Evolutionary conservation across 1,140 invertebrate species (phyloP).

Genomic region (Nixonia krombeini): DNA sequence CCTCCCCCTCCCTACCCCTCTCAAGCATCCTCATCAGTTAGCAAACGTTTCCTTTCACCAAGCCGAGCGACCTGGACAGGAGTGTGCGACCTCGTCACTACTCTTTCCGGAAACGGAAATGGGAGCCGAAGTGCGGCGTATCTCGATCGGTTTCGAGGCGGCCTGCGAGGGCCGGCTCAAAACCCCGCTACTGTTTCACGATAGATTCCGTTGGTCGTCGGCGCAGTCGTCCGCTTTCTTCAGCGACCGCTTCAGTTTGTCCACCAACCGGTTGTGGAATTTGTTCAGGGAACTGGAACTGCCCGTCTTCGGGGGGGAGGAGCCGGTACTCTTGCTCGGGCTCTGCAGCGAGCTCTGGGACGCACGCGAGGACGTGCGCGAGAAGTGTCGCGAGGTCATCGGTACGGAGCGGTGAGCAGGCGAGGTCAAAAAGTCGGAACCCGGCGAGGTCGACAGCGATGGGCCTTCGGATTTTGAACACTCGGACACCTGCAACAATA

Average conservation of each 20-base stretch:
- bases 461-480: constrained; percentile 84
- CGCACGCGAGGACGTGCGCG: constrained; percentile 74
- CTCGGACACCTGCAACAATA: constrained; percentile 75
- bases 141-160: constrained; percentile 67
- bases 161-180: constrained; percentile 62
- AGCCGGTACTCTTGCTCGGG: constrained; percentile 75
- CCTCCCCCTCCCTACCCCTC: background rate
- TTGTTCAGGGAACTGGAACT: constrained; percentile 81
- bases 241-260: constrained; percentile 85
- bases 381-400: constrained; percentile 74
- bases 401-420: constrained; percentile 78
- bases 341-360: constrained; percentile 76
- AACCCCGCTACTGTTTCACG: constrained; percentile 68
- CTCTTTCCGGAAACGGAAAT: constrained; percentile 43
- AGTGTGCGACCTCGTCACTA: constrained; percentile 49
- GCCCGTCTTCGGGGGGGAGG: constrained; percentile 74
- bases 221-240: constrained; percentile 76
- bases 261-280: constrained; percentile 87
- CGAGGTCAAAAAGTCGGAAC: constrained; percentile 76
- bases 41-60: too few relatives aligned
- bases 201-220: constrained; percentile 71
- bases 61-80: constrained; percentile 56
- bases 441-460: constrained; percentile 79
- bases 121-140: constrained; percentile 66
- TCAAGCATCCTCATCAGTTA: too few relatives aligned